A percentile compares a stretch with the other conserved stretches of the same genome.
phyloP scores from a whole-genome alignment of 2,888 invertebrate genomes.

The Dioctria linearis region DNA sequence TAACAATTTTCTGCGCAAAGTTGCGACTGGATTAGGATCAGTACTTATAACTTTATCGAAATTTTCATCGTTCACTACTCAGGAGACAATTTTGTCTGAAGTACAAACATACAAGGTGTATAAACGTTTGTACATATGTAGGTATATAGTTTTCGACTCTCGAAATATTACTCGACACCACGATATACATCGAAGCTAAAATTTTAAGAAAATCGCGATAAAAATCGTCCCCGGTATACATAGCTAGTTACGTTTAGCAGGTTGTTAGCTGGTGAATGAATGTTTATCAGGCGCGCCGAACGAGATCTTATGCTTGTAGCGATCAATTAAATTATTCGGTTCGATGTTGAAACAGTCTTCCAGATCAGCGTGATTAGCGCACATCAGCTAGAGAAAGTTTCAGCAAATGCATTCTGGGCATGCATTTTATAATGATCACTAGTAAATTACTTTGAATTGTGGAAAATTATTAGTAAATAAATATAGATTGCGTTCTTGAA shows the following conservation, averaged over 20 bases:
- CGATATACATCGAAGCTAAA: neutral
- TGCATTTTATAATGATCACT: neutral
- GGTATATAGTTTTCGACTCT: neutral
- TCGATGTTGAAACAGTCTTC: conserved; percentile 8
- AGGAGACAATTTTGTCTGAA: conserved; percentile 18
- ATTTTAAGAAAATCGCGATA: conserved; percentile 35
- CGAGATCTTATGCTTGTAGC: conserved; percentile 31
- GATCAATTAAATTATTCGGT: conserved; percentile 43
- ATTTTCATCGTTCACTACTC: conserved; percentile 4
- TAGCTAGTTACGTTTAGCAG: conserved; percentile 14
- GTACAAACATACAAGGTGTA: neutral
- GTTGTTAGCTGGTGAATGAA: conserved; percentile 10
- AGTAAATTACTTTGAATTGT: neutral
- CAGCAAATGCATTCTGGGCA: conserved; percentile 8
- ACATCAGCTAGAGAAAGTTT: conserved; percentile 19
- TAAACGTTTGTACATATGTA: neutral
- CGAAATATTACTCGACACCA: conserved; percentile 5
- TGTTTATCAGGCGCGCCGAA: conserved; percentile 36
- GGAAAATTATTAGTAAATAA: conserved; percentile 12
- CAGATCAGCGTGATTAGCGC: conserved; percentile 1
- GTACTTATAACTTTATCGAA: conserved; percentile 8
- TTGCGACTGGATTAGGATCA: conserved; percentile 10
- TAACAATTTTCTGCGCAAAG: conserved; percentile 13
- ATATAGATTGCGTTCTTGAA: neutral
- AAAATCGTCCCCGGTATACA: conserved; percentile 31